Evolutionary conservation across 2,797 vertebrate genomes (phyloP).

Genomic region (Hoplostethus mediterraneus): DNA sequence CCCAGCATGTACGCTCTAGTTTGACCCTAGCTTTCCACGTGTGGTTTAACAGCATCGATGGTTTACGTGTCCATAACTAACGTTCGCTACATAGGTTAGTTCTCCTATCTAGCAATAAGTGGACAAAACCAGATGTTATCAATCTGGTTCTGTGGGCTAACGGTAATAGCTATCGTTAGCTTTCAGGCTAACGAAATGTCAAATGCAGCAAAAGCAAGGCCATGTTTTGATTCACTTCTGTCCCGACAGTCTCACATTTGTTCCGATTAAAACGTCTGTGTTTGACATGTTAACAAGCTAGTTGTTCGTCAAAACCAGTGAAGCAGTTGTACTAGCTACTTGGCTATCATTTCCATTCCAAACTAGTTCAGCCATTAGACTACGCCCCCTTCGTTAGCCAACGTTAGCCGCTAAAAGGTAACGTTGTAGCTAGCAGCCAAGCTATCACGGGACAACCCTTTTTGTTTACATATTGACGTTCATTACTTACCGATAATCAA

Average conservation of each 20-base stretch:
- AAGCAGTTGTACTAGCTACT: slow-evolving; percentile 12
- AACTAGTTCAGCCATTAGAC: slow-evolving; percentile 67
- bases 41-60: rapidly evolving
- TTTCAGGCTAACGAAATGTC: slow-evolving; percentile 51
- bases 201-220: slow-evolving; percentile 37
- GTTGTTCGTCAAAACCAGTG: background rate
- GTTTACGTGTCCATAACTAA: background rate
- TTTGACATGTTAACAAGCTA: background rate
- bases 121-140: slow-evolving; percentile 30
- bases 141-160: slow-evolving; percentile 20
- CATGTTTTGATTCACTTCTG: slow-evolving; percentile 20
- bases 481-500: slow-evolving; percentile 62
- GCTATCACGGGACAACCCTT: slow-evolving; percentile 40
- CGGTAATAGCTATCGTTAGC: slow-evolving; percentile 55
- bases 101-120: background rate
- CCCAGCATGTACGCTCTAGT: background rate
- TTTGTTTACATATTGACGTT: slow-evolving; percentile 73
- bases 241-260: too few species aligned
- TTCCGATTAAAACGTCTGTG: rapidly evolving
- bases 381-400: slow-evolving; percentile 78
- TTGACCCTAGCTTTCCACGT: background rate
- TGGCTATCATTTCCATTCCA: slow-evolving; percentile 57
- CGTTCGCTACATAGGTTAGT: background rate
- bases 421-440: slow-evolving; percentile 47
- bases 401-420: slow-evolving; percentile 51